Conservation (phyloP, 2,888 invertebrate genomes). For the Dryomyza anilis region DNA sequence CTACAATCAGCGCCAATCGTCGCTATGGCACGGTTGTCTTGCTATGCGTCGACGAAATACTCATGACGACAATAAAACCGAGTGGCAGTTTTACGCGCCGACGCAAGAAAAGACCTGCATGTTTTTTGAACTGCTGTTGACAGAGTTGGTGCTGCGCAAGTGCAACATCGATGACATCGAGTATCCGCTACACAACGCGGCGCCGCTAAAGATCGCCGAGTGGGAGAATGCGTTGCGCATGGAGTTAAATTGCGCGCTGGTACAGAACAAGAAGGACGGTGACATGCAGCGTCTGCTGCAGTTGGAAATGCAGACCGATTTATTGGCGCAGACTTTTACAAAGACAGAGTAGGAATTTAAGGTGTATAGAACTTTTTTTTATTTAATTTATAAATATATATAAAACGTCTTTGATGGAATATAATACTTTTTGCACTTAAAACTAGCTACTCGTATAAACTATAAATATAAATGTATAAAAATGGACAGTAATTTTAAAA, state of each 20-base stretch:
- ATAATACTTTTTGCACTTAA: not conserved
- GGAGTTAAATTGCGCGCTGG: slow-evolving; percentile 35
- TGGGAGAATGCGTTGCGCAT: slow-evolving; percentile 46
- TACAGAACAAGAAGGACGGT: not conserved
- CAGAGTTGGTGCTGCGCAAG: slow-evolving; percentile 42
- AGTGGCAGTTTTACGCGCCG: slow-evolving; percentile 42
- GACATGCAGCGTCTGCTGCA: not conserved
- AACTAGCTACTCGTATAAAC: not conserved
- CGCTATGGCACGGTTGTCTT: slow-evolving; percentile 46
- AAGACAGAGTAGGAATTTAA: not conserved
- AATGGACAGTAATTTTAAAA: not conserved
- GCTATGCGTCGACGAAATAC: slow-evolving; percentile 35
- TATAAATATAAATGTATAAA: not conserved
- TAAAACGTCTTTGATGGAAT: not conserved
- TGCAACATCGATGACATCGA: slow-evolving; percentile 41
- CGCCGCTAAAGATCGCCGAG: slow-evolving; percentile 25
- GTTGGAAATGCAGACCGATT: slow-evolving; percentile 39
- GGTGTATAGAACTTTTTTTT: not conserved
- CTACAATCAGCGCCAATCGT: slow-evolving; percentile 42
- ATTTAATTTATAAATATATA: not conserved
- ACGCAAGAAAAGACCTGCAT: slow-evolving; percentile 39
- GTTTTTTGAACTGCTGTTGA: slow-evolving; percentile 42
- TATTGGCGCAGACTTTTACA: slow-evolving; percentile 36
- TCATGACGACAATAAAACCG: slow-evolving; percentile 19
- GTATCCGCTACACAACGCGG: slow-evolving; percentile 19